Evolutionary conservation across 2,113 vertebrate genomes (phyloP).

Genomic region (Strix uralensis): DNA sequence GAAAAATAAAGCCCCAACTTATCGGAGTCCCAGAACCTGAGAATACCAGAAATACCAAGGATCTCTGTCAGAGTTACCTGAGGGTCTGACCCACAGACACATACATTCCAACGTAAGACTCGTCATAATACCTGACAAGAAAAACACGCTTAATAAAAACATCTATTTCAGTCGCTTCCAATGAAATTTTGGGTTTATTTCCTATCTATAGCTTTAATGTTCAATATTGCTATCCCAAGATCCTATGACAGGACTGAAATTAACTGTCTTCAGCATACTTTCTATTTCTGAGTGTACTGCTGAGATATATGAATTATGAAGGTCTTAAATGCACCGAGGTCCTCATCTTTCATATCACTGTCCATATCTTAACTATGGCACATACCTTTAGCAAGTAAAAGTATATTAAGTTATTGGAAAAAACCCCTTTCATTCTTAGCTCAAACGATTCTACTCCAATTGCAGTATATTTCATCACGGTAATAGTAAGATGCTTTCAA

Average conservation of each 20-base stretch:
- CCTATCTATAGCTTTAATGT: not conserved
- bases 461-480: not conserved
- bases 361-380: not conserved
- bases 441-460: not conserved
- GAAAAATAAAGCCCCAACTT: not conserved
- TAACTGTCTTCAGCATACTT: not conserved
- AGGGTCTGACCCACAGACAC: not conserved
- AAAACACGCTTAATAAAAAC: not conserved
- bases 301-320: not conserved
- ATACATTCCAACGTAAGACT: not conserved
- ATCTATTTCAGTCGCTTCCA: not conserved
- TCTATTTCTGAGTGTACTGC: not conserved
- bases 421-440: not conserved
- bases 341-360: not conserved
- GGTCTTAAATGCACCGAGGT: not conserved
- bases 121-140: not conserved
- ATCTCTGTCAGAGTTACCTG: not conserved
- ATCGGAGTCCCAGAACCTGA: not conserved
- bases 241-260: slow-evolving; percentile 32
- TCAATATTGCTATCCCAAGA: not conserved
- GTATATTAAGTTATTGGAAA: not conserved
- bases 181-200: not conserved
- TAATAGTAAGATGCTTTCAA: not conserved
- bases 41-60: not conserved
- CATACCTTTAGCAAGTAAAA: not conserved